Evolutionary conservation across 2,888 invertebrate genomes (phyloP), one percentile per base, ranked within the genome.

Genomic region (Rapana venosa): DNA sequence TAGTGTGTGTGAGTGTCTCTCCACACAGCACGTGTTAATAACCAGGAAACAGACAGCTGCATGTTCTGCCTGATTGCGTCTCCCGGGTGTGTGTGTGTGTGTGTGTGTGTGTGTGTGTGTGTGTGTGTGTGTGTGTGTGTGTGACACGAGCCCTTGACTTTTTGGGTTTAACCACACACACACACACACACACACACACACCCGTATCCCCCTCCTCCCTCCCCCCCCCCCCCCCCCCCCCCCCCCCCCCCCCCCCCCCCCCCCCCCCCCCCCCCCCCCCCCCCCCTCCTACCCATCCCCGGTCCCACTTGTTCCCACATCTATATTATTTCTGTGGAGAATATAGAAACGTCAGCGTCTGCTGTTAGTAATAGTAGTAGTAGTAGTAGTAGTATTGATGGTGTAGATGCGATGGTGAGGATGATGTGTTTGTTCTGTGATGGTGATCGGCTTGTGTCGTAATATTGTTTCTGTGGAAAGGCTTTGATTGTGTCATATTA

Each of bases 161-260:
- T 66, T 22, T 26, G 66, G 13, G 13, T 22, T 66, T 26, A 66
- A 15, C 17, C 47, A 47, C 47, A 47, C 74, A 74, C 74, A 74
- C 74, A 74, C 74, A 74, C 74, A 30, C 74, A 30, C 74, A 30
- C 74, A 74, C n/a, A n/a, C n/a, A 74, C 74, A 74, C 74, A 74
- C 74, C 26, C 74, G 66, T 20, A 1, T 13, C 61, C 61, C 15
- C 66, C 66, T 4, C 66, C 66, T 26, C 26, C 66, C 66, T 0
- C 66, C 66, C 8, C n/a, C n/a, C 61, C 61, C 61, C 61, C 13
- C 61, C 61, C 20, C 6, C 61, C 61, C 0, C 61, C 20, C 0
- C 61, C 61, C 61, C 5, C 13, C 5, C n/a, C n/a, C n/a, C 61
- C 61, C 15, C 66, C 66, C 0, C 66, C 66, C 20, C 26, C 66